Conservation (phyloP, 2,113 vertebrate species). For the Planiliza haematocheilus region DNA sequence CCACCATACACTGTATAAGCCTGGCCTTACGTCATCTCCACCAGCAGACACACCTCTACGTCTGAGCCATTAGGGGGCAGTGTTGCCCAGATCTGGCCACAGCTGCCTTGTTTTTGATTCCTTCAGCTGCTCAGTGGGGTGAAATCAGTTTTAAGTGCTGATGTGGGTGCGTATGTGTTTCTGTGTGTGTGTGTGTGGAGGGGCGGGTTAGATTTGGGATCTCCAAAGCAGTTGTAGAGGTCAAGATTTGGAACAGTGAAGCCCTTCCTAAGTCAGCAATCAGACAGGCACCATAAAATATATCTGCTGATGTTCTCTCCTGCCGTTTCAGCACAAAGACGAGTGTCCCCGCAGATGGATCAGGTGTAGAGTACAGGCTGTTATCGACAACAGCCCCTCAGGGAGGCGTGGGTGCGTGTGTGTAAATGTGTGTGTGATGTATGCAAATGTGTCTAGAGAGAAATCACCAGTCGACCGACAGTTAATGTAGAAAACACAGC, state of each 20-base stretch:
- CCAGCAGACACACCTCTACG: neutral
- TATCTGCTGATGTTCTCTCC: conserved; percentile 30
- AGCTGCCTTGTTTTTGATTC: neutral
- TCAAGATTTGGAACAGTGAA: conserved; percentile 56
- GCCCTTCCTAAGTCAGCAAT: conserved; percentile 62
- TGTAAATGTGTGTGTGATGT: conserved; percentile 47
- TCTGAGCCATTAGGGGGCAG: conserved; percentile 70
- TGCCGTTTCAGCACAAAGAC: conserved; percentile 59
- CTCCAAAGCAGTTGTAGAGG: conserved; percentile 57
- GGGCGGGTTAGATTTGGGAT: conserved; percentile 59
- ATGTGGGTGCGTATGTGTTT: no score
- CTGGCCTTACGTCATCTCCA: conserved; percentile 58
- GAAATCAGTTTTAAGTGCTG: conserved; percentile 63
- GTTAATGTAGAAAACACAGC: conserved; percentile 15
- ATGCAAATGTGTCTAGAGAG: conserved; percentile 40
- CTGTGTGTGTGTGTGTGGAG: conserved; percentile 14
- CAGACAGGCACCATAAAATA: conserved; percentile 57
- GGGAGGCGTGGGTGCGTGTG: conserved; percentile 43
- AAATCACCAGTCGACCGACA: conserved; percentile 1
- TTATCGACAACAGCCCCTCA: conserved; percentile 56
- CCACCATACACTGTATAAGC: no score
- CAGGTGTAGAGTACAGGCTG: conserved; percentile 57
- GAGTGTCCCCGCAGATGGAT: conserved; percentile 51
- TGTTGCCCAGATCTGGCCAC: conserved; percentile 58
- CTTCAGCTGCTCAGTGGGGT: conserved; percentile 42